Base-by-base conservation (phyloP, 1,140 invertebrate genomes). In the Drosophila saltans region DNA sequence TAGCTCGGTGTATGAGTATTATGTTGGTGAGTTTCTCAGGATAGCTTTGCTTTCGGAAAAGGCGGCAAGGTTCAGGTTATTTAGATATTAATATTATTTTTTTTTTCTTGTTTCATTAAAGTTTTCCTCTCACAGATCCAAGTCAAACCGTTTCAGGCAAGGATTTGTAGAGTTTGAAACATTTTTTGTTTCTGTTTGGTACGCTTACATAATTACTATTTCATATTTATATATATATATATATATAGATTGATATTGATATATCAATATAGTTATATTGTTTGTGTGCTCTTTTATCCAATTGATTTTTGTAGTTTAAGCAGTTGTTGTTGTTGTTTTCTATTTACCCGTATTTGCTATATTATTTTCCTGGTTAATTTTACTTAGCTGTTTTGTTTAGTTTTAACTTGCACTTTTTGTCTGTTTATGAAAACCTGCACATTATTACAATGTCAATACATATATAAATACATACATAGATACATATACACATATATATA, bases 371-470 rank as follows among this genome's bases (percentile, higher is more conserved):
- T 43, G 58, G 28, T 11, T n/a, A 45, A 1, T 70, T 61, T 62
- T 61, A 52, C 58, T 59, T 74, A 68, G 48, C 60, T 36, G 33
- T 36, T 36, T 6, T 30, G 55, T 59, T 39, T 48, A 48, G 45
- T 48, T 48, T 24, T 16, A 16, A 16, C 16, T 48, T 48, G 21
- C 7, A 16, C 21, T 48, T 16, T 21, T 52, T 52, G 16, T 48
- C 21, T 48, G 45, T 48, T 48, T n/a, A 66, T 79, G 71, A 85
- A 81, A 75, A 86, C 71, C 83, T 88, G 66, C 82, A 69, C 67
- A 33, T 61, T 66, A 40, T 59, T 75, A 71, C 55, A 59, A 62
- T 75, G 39, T 40, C 39, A 40, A 52, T 52, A 26, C 45, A 65
- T 45, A 63, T 52, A 65, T 40, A 61, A 66, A 60, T 72, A 41